Base-by-base conservation (phyloP, 2,797 vertebrate genomes). In the Malurus splendens region DNA sequence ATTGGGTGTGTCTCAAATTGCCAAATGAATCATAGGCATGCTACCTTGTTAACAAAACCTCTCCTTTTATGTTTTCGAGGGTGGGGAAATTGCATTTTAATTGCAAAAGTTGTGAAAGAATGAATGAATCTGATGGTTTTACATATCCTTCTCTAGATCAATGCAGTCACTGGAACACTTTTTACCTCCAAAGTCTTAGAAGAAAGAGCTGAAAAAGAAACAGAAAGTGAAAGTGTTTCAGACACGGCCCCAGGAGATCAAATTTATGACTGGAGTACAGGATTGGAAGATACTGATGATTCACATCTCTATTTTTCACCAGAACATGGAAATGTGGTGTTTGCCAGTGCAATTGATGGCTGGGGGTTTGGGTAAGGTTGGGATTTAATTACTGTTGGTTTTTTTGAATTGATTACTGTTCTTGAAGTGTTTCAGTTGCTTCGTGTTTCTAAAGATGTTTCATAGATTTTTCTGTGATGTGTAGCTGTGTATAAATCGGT, bases 101-200 rank as follows among this genome's bases (percentile, higher is more conserved):
- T 72, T 81, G 22, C 38, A 76, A 4, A 5, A 6, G 12, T 47
- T 85, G 41, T 75, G 30, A 66, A 72, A 64, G 50, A 86, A 18
- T 60, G 28, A 55, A 45, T 1, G 4, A 60, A 51, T 68, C n/a
- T 80, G 50, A 52, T 3, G 1, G 4, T 85, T 60, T 85, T 45
- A 12, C 2, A 0, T 86, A 8, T 77, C 14, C 23, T 86, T 94
- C 83, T 82, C 51, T 71, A 99, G 99, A 98, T 99, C 55, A 99
- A 99, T 19, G 99, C 99, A 9, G 97, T 99, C 78, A 99, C 99
- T 5, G 99, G 98, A 55, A 62, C 96, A 19, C 96, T 99, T 88
- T 99, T 99, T 94, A 99, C 98, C 12, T 99, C 99, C 41, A 99
- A 98, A 98, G 98, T 99, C 39, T 96, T 99, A 71, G 98, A 99